phyloP scores from a whole-genome alignment of 2,113 vertebrate genomes.

The Petrocephalus zakoni region DNA sequence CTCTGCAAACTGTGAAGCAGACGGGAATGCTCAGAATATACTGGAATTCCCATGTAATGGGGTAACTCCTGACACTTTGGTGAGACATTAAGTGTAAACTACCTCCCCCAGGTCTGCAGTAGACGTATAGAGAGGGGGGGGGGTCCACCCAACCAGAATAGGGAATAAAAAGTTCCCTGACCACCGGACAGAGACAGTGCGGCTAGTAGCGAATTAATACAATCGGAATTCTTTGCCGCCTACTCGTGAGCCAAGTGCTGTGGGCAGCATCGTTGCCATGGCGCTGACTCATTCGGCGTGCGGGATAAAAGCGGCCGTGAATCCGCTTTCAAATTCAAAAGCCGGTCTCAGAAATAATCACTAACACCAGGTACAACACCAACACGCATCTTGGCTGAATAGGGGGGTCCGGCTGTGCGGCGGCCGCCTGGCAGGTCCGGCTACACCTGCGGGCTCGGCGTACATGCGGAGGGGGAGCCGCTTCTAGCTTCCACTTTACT shows the following conservation, averaged over 20 bases:
- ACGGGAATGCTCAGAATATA: background rate
- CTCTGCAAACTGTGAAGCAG: background rate
- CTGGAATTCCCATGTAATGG: background rate
- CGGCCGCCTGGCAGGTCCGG: too few relatives aligned
- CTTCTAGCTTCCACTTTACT: conserved; percentile 41
- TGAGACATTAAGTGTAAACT: background rate
- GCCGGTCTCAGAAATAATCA: conserved; percentile 28
- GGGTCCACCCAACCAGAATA: background rate
- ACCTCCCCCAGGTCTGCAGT: background rate
- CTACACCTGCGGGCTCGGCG: conserved; percentile 50
- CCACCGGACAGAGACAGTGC: background rate
- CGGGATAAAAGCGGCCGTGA: conserved; percentile 32
- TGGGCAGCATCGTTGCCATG: conserved; percentile 52
- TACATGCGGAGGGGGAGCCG: conserved; percentile 34
- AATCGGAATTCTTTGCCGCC: conserved; percentile 28
- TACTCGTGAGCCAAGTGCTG: conserved; percentile 14
- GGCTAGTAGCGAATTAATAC: background rate
- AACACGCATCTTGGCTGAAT: background rate
- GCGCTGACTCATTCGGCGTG: conserved; percentile 43
- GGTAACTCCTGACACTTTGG: background rate
- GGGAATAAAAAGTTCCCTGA: background rate
- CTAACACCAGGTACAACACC: conserved; percentile 23
- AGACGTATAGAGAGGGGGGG: background rate
- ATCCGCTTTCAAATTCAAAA: conserved; percentile 27
- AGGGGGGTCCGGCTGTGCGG: background rate